These are phyloP conservation scores for Koerneria pararmatus DNA, from an alignment of 2,888 invertebrate species.

Conservation along the genomic window DNA sequence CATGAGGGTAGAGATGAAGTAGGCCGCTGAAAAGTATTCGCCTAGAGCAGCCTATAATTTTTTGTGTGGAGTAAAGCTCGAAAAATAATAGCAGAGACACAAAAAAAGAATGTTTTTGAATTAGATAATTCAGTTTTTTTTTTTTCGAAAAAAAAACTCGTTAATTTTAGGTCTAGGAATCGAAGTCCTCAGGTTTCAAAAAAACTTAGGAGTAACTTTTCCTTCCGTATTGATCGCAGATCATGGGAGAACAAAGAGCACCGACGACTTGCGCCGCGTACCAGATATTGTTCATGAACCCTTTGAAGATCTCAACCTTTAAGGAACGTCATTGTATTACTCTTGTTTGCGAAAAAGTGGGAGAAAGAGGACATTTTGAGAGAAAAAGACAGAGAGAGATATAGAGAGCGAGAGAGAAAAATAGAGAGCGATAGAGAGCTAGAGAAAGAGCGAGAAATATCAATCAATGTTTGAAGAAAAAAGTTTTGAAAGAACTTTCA, in stretches of 20 bases:
- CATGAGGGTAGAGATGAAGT: slow-evolving; percentile 43
- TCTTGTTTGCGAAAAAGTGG: no score
- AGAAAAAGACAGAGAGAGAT: no score
- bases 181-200: neutral
- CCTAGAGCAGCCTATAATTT: neutral
- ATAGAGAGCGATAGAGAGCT: no score
- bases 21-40: slow-evolving; percentile 41
- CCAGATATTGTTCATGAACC: slow-evolving; percentile 40
- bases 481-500: no score
- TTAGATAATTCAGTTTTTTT: neutral
- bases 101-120: neutral
- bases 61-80: slow-evolving; percentile 8
- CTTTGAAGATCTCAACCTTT: slow-evolving; percentile 33
- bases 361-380: no score
- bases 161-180: neutral
- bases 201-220: slow-evolving; percentile 35
- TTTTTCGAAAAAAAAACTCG: neutral
- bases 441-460: no score
- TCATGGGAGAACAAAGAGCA: slow-evolving; percentile 43
- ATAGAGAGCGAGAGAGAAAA: no score
- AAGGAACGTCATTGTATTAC: slow-evolving; percentile 5
- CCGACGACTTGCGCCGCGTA: slow-evolving; percentile 54
- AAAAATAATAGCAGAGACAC: slow-evolving; percentile 2
- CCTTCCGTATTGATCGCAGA: slow-evolving; percentile 50
- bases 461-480: no score